Conservation (phyloP, 2,888 invertebrate genomes). For the Acleris literana region DNA sequence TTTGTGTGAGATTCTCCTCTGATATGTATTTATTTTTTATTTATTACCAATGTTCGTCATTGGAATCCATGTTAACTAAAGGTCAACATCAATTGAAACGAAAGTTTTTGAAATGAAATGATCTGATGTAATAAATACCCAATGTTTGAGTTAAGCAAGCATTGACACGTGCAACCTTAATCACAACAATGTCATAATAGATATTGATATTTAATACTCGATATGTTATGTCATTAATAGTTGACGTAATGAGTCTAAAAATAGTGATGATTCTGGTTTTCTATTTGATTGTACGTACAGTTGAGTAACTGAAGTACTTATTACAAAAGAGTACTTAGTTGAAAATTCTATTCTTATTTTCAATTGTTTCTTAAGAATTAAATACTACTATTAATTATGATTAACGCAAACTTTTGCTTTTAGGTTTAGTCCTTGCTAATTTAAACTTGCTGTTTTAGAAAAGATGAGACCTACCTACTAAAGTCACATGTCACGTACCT, state of each 20-base stretch:
- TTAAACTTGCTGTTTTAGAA: too few species aligned
- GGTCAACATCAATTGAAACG: constrained; percentile 1
- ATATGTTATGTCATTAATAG: constrained; percentile 44
- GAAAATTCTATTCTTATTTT: too few species aligned
- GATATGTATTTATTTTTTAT: too few species aligned
- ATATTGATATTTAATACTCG: constrained; percentile 20
- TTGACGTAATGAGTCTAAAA: constrained; percentile 57
- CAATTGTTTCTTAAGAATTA: too few species aligned
- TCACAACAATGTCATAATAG: constrained; percentile 20
- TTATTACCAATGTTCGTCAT: too few species aligned
- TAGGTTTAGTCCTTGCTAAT: too few species aligned
- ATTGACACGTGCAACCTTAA: constrained; percentile 36
- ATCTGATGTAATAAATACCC: constrained; percentile 13
- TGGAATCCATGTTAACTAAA: too few species aligned
- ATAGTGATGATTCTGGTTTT: constrained; percentile 54
- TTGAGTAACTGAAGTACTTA: background rate
- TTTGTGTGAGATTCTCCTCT: too few species aligned
- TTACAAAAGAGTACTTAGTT: too few species aligned
- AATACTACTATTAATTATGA: too few species aligned
- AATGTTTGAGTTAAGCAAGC: constrained; percentile 9
- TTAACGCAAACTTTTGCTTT: too few species aligned
- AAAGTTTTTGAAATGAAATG: background rate
- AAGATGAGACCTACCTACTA: background rate
- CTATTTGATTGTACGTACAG: constrained; percentile 43
- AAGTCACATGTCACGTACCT: background rate